Conservation (phyloP, 2,797 vertebrate species). For the Eulemur albifrons region DNA sequence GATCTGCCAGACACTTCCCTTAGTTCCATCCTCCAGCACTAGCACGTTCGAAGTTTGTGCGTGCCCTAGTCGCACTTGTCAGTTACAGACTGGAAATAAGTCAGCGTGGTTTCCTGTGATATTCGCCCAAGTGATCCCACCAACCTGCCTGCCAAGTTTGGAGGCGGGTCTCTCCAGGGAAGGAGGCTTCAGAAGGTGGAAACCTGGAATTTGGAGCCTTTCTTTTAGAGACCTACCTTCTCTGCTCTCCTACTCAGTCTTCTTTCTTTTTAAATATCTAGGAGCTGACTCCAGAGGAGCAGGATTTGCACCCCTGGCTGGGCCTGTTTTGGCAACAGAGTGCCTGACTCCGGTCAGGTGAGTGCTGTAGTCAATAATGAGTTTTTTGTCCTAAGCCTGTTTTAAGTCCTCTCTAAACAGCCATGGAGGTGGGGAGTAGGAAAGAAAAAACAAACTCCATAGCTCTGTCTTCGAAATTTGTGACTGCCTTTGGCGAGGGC, state of each 20-base stretch:
- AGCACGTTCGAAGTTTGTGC: neutral
- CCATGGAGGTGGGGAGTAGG: neutral
- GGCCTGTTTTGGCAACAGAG: neutral
- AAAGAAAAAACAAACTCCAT: neutral
- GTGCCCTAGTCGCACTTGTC: neutral
- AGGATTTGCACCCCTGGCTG: constrained; percentile 40
- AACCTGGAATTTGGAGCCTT: neutral
- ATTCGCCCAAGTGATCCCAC: neutral
- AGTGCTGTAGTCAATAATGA: neutral
- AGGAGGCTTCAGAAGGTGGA: neutral
- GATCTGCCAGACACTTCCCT: neutral
- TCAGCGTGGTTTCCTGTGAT: neutral
- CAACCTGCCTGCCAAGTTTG: neutral
- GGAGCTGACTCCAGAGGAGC: neutral
- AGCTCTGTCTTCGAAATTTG: neutral
- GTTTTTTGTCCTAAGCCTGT: neutral
- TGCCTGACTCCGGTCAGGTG: constrained; percentile 72
- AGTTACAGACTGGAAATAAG: neutral
- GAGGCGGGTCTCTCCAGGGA: neutral
- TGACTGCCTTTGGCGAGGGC: neutral
- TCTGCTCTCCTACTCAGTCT: neutral
- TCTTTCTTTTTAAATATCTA: constrained; percentile 5
- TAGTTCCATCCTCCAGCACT: neutral
- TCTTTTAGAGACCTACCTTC: neutral
- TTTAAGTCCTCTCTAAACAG: neutral